Conservation (phyloP, 2,113 vertebrate species). For the Otis tarda region DNA sequence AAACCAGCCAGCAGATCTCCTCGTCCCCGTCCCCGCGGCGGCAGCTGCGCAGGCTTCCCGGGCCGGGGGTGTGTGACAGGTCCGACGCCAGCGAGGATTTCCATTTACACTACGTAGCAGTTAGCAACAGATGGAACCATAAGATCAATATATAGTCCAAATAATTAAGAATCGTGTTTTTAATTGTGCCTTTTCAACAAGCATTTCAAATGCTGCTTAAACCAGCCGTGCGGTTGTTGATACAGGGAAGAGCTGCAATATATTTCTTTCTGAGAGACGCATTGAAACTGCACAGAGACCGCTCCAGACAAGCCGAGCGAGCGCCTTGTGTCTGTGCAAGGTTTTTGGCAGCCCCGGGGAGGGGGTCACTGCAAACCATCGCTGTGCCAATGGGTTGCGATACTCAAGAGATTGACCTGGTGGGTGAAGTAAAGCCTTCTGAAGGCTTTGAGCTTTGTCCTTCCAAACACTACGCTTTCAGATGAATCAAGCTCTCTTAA, state of each 20-base stretch:
- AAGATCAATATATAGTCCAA: slow-evolving; percentile 8
- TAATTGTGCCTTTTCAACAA: slow-evolving; percentile 46
- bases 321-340: not conserved
- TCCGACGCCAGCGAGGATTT: not conserved
- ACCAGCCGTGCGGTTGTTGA: not conserved
- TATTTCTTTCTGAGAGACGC: not conserved
- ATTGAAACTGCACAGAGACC: not conserved
- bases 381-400: not conserved
- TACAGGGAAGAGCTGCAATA: not conserved
- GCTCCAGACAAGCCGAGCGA: accelerated
- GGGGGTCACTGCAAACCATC: not conserved
- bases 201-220: not conserved
- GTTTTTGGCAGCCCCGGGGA: not conserved
- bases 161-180: slow-evolving; percentile 51
- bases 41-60: not conserved
- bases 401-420: not conserved
- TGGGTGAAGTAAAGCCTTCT: not conserved
- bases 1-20: not conserved
- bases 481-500: not conserved
- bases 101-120: not conserved
- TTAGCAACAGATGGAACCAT: slow-evolving; percentile 43
- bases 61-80: not conserved
- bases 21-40: accelerated
- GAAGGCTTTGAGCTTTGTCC: not conserved
- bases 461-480: not conserved